Conservation (phyloP, 2,888 invertebrate genomes). For the Dasysyrphus tricinctus region DNA sequence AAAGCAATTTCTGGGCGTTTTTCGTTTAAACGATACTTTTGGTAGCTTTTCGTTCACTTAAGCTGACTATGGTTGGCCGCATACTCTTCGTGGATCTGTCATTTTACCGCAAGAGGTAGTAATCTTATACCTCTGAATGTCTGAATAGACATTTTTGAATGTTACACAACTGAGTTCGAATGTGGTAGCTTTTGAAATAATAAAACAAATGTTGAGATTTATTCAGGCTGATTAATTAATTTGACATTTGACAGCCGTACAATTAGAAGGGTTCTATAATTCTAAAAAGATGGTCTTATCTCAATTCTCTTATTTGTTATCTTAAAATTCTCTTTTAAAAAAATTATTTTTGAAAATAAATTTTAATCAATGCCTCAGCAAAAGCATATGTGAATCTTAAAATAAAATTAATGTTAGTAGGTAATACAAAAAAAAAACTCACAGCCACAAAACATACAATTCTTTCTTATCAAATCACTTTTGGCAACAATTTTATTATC, state of each 20-base stretch:
- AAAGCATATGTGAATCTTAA: neutral
- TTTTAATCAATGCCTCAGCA: neutral
- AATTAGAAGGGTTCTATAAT: neutral
- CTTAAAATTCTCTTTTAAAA: neutral
- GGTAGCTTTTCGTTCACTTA: too few relatives aligned
- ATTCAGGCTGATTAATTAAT: neutral
- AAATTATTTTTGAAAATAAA: neutral
- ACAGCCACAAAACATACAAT: neutral
- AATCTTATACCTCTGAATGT: too few relatives aligned
- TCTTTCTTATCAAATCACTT: neutral
- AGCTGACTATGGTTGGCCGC: too few relatives aligned
- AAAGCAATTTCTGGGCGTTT: too few relatives aligned
- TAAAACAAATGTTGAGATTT: neutral
- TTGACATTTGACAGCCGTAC: neutral
- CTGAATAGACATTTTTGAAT: too few relatives aligned
- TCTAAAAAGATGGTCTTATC: neutral
- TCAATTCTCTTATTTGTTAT: neutral
- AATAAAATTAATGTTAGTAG: neutral
- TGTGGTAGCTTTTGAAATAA: too few relatives aligned
- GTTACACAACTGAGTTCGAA: too few relatives aligned
- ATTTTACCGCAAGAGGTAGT: too few relatives aligned
- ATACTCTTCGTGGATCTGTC: too few relatives aligned
- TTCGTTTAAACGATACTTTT: too few relatives aligned
- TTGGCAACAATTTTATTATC: neutral
- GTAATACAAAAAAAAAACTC: neutral